A percentile compares a stretch with the other conserved stretches of the same genome.
These are phyloP conservation scores for Xestobium rufovillosum DNA, from an alignment of 2,888 invertebrate species.

Conservation along the genomic window DNA sequence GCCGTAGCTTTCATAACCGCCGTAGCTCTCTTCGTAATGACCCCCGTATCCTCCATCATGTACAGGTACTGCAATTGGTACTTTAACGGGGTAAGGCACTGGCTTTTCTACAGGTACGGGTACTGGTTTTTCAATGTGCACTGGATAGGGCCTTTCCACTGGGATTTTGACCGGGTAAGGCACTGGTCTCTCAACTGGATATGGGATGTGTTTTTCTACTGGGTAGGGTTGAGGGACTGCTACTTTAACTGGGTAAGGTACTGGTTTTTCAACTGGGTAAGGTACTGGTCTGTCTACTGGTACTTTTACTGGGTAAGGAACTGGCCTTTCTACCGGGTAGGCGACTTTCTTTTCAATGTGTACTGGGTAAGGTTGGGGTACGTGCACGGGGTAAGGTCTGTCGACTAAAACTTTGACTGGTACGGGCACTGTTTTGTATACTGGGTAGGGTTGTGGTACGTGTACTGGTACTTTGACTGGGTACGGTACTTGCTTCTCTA, in stretches of 20 bases:
- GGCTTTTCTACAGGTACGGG: constrained; percentile 61
- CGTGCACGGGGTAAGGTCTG: constrained; percentile 63
- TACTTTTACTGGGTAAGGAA: constrained; percentile 60
- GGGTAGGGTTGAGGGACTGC: constrained; percentile 64
- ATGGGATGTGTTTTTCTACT: constrained; percentile 54
- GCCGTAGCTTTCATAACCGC: constrained; percentile 25
- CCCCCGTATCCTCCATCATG: constrained; percentile 25
- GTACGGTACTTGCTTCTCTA: constrained; percentile 65
- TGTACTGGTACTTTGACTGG: constrained; percentile 71
- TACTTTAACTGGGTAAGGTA: constrained; percentile 57
- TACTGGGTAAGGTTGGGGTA: constrained; percentile 59
- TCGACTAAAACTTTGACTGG: constrained; percentile 65
- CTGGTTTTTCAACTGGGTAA: constrained; percentile 57
- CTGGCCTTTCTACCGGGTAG: constrained; percentile 61
- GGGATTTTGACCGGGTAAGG: constrained; percentile 52
- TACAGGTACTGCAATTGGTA: constrained; percentile 44
- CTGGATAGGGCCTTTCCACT: constrained; percentile 43
- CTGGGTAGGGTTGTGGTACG: constrained; percentile 68
- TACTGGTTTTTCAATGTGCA: constrained; percentile 52
- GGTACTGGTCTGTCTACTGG: constrained; percentile 48
- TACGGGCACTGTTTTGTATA: constrained; percentile 58
- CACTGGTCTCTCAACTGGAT: constrained; percentile 55
- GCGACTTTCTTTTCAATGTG: constrained; percentile 61
- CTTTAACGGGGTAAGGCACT: constrained; percentile 60
- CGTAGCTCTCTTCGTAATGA: constrained; percentile 28